Conservation (phyloP, 1,140 invertebrate species). For the Argopecten irradians region DNA sequence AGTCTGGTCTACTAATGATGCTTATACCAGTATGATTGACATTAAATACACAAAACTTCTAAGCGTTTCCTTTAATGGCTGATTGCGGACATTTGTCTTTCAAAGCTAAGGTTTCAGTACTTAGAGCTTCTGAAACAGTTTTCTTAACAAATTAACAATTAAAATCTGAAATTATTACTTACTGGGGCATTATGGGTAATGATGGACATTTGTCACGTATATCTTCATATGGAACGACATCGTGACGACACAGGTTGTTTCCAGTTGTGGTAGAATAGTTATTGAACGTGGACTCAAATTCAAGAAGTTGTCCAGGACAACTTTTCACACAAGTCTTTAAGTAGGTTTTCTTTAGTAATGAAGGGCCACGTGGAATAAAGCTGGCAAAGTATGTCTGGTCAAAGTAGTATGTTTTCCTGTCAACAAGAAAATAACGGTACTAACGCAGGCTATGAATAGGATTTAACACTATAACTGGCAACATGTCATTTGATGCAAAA, state of each 20-base stretch:
- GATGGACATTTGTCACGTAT: conserved; percentile 51
- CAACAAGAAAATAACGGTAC: conserved; percentile 18
- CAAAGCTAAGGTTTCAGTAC: no score
- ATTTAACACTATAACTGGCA: neutral
- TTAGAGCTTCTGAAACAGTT: no score
- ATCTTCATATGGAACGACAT: conserved; percentile 45
- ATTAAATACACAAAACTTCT: no score
- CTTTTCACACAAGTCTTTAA: conserved; percentile 38
- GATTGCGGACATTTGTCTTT: no score
- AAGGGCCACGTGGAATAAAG: conserved; percentile 32
- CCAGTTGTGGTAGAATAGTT: conserved; percentile 32
- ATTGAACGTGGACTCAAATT: conserved; percentile 36
- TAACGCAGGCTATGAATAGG: neutral
- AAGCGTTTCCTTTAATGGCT: no score
- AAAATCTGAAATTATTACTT: conserved; percentile 30
- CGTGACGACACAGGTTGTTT: conserved; percentile 61
- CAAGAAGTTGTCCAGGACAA: conserved; percentile 54
- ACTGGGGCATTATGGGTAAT: conserved; percentile 53
- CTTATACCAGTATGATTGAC: no score
- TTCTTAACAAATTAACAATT: neutral
- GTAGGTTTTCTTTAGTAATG: neutral
- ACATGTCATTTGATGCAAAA: neutral
- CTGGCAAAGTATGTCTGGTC: conserved; percentile 52
- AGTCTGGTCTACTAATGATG: no score
- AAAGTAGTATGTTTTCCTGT: conserved; percentile 62